Percentiles rank a stretch among this genome's conserved stretches.
These are phyloP conservation scores for Pediacus dermestoides DNA, from an alignment of 2,888 invertebrate genomes.

Conservation along the genomic window DNA sequence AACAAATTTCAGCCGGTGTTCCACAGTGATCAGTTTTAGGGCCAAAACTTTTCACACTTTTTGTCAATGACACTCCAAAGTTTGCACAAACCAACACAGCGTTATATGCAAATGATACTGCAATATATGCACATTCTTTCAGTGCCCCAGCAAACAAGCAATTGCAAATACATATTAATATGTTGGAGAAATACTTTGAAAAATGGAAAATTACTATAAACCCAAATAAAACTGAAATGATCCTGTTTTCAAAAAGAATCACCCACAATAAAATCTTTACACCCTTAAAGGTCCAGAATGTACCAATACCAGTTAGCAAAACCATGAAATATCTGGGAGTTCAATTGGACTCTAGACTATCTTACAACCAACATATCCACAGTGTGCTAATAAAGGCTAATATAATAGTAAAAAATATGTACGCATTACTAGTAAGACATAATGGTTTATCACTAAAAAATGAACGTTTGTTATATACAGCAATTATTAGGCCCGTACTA, in stretches of 20 bases:
- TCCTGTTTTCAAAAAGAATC: not conserved
- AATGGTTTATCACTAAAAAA: no score
- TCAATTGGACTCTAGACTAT: no score
- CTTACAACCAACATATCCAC: no score
- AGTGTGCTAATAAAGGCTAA: no score
- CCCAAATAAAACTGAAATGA: not conserved
- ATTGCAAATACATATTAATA: not conserved
- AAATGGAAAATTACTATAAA: slow-evolving; percentile 7
- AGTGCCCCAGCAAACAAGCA: not conserved
- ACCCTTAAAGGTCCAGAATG: no score
- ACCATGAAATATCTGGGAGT: slow-evolving; percentile 3
- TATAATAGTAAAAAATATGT: no score
- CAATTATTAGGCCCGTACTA: slow-evolving; percentile 10
- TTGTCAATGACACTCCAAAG: slow-evolving; percentile 2
- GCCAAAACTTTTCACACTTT: slow-evolving; percentile 1
- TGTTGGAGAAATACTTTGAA: not conserved
- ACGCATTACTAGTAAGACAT: no score
- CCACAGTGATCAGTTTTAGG: slow-evolving; percentile 5
- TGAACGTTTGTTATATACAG: slow-evolving; percentile 7
- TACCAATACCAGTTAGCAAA: not conserved
- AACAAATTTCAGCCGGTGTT: not conserved
- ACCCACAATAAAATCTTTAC: not conserved
- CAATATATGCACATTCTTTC: not conserved
- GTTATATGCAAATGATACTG: slow-evolving; percentile 4
- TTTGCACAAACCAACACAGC: not conserved